phyloP scores from a whole-genome alignment of 53 echinoderm and acorn worm genomes.

The Holothuria leucospilota region DNA sequence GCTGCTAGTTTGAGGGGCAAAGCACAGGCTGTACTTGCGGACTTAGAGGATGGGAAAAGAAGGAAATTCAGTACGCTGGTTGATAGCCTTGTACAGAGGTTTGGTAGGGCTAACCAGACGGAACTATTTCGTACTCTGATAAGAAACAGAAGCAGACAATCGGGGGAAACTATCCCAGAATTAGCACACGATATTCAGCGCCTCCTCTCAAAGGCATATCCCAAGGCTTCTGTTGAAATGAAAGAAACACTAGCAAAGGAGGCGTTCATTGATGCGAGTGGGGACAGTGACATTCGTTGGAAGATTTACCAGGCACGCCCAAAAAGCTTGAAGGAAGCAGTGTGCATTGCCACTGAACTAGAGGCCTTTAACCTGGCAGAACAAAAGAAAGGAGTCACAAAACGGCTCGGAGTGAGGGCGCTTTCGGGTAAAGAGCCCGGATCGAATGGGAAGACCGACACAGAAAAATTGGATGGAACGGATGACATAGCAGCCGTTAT shows the following conservation, averaged over 20 bases:
- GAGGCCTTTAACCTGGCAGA: conserved; percentile 55
- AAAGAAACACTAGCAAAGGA: conserved; percentile 56
- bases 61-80: no score
- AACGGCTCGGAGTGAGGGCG: conserved; percentile 3
- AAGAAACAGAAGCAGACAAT: conserved; percentile 12
- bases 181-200: conserved; percentile 45
- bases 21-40: conserved; percentile 60
- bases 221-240: no score
- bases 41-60: conserved; percentile 40
- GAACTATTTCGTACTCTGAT: conserved; percentile 55
- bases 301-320: conserved; percentile 52
- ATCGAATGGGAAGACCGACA: no score
- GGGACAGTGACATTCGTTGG: conserved; percentile 54
- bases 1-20: conserved; percentile 64
- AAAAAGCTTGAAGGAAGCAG: conserved; percentile 47
- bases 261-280: conserved; percentile 64
- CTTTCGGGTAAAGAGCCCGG: no score
- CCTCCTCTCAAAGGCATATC: conserved; percentile 48
- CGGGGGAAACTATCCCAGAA: conserved; percentile 54
- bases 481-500: not conserved
- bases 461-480: not conserved
- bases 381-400: not conserved
- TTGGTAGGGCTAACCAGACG: conserved; percentile 52
- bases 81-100: conserved; percentile 40
- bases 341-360: conserved; percentile 52